Conservation (phyloP, 2,888 invertebrate genomes). For the Ectemnius continuus region DNA sequence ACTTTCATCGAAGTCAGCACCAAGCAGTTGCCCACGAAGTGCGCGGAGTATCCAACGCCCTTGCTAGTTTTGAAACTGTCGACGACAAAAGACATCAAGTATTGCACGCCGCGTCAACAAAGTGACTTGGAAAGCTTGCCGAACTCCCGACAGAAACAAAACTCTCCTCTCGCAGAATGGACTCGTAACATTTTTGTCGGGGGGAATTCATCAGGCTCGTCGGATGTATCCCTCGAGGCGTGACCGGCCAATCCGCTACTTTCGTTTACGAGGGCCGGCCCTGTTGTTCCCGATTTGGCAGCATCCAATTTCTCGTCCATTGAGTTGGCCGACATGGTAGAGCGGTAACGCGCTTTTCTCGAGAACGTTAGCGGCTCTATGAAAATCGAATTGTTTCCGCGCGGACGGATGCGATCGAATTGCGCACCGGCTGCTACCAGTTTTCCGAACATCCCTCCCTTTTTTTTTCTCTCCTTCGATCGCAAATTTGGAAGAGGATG, state of each 20-base stretch:
- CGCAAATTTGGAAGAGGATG: too few relatives aligned
- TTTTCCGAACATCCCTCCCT: conserved; percentile 9
- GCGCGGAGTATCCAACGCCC: conserved; percentile 99
- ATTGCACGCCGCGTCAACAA: background rate
- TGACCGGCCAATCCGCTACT: too few relatives aligned
- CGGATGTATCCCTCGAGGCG: too few relatives aligned
- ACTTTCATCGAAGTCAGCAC: conserved; percentile 99
- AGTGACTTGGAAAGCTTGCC: too few relatives aligned
- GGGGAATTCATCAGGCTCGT: too few relatives aligned
- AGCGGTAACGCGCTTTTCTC: conserved; percentile 21
- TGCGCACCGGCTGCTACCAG: conserved; percentile 7
- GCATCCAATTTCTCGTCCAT: conserved; percentile 5
- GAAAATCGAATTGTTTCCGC: conserved; percentile 50
- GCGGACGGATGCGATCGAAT: conserved; percentile 44
- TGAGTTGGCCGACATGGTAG: background rate
- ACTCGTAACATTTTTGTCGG: too few relatives aligned
- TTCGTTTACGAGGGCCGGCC: too few relatives aligned
- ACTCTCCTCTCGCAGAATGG: too few relatives aligned
- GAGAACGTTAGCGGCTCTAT: conserved; percentile 26
- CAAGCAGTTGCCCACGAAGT: conserved; percentile 99
- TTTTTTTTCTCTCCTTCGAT: background rate
- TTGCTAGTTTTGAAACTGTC: conserved; percentile 98
- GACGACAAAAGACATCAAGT: conserved; percentile 23
- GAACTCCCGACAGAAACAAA: too few relatives aligned
- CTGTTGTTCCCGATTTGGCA: background rate